Evolutionary conservation across 2,888 invertebrate species (phyloP).

Genomic region (Agonum fuliginosum): DNA sequence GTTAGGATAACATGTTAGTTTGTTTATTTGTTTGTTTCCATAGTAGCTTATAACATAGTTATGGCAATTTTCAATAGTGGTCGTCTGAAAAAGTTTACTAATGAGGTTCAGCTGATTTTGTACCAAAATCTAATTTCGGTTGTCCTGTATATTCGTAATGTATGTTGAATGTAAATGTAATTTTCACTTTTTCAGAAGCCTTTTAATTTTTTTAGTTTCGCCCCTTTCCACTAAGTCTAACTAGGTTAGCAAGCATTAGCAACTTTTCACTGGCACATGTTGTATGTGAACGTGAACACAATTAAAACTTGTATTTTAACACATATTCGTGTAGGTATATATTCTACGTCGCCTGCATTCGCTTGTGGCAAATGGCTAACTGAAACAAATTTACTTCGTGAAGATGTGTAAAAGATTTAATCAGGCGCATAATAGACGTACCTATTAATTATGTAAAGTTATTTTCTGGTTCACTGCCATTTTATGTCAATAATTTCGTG

Average conservation of each 20-base stretch:
- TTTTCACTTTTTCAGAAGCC: too few relatives aligned
- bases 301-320: conserved; percentile 39
- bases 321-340: conserved; percentile 1
- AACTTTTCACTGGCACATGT: conserved; percentile 8
- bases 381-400: conserved; percentile 19
- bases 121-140: too few relatives aligned
- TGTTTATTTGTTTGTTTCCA: too few relatives aligned
- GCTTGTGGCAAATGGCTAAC: not conserved
- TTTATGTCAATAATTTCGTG: conserved; percentile 21
- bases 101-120: too few relatives aligned
- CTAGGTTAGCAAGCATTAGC: conserved; percentile 29
- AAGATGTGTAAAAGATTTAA: conserved; percentile 25
- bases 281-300: conserved; percentile 35
- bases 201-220: too few relatives aligned
- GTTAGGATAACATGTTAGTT: too few relatives aligned
- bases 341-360: too few relatives aligned
- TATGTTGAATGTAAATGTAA: too few relatives aligned
- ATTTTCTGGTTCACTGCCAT: not conserved
- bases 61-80: too few relatives aligned
- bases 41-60: too few relatives aligned
- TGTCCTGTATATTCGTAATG: too few relatives aligned
- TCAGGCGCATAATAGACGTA: not conserved
- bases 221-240: not conserved
- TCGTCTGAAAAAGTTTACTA: too few relatives aligned
- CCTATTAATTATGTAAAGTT: conserved; percentile 26